Evolutionary conservation across 2,113 vertebrate genomes (phyloP).

Genomic region (Proterorhinus semilunaris): DNA sequence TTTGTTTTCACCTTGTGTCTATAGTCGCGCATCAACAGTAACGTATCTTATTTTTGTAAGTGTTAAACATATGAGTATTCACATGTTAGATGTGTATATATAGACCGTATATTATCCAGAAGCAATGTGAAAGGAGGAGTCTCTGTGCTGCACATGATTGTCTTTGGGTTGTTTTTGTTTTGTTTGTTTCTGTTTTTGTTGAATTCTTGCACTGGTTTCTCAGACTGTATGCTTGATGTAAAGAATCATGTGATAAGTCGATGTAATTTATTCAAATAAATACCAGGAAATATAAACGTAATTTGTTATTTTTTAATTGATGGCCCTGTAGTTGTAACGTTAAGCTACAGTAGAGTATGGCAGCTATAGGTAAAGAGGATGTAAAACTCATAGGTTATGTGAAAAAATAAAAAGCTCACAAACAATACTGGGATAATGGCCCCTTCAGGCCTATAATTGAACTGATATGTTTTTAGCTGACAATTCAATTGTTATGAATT

Average conservation of each 20-base stretch:
- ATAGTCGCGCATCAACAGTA: conserved; percentile 81
- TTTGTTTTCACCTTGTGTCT: conserved; percentile 80
- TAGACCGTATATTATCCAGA: conserved; percentile 81
- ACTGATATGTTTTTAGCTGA: too few species aligned
- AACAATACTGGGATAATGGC: too few species aligned
- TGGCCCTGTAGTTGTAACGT: too few species aligned
- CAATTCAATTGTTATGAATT: too few species aligned
- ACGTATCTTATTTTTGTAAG: conserved; percentile 84
- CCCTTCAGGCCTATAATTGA: too few species aligned
- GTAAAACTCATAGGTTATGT: too few species aligned
- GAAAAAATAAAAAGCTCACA: too few species aligned
- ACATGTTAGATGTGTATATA: conserved; percentile 84
- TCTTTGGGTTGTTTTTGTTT: conserved; percentile 58
- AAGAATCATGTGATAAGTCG: conserved; percentile 68
- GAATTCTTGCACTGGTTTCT: conserved; percentile 78
- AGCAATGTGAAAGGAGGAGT: conserved; percentile 70
- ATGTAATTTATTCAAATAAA: conserved; percentile 80
- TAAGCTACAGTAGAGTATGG: too few species aligned
- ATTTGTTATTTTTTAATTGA: neutral
- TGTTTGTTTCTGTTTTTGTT: conserved; percentile 49
- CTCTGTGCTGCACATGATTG: conserved; percentile 70
- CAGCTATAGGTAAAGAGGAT: too few species aligned
- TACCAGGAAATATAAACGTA: conserved; percentile 41
- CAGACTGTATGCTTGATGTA: conserved; percentile 75
- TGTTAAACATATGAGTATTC: conserved; percentile 76